Conservation (phyloP, 2,113 vertebrate species). For the Xiphias gladius region DNA sequence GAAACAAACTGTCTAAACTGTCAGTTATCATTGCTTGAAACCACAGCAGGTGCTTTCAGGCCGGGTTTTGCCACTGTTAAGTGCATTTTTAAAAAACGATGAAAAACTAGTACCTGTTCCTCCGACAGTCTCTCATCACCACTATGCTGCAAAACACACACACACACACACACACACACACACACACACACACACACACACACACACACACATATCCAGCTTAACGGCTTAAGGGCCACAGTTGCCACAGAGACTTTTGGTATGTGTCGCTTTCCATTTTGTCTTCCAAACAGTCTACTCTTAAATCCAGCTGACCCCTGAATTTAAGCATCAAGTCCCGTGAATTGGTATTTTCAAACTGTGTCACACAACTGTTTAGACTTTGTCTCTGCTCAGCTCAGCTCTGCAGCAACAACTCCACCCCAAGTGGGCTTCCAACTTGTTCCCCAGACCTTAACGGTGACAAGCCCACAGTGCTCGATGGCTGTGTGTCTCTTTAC, state of each 20-base stretch:
- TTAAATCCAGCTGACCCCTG: slow-evolving; percentile 49
- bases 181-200: slow-evolving; percentile 19
- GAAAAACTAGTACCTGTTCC: neutral
- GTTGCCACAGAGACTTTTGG: slow-evolving; percentile 39
- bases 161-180: slow-evolving; percentile 1
- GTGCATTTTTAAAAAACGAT: neutral
- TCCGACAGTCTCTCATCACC: neutral
- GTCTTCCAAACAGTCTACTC: slow-evolving; percentile 22
- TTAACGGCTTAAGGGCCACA: slow-evolving; percentile 39
- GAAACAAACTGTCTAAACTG: neutral
- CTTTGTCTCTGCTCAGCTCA: slow-evolving; percentile 8
- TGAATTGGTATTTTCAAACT: slow-evolving; percentile 32
- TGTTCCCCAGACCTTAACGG: slow-evolving; percentile 10
- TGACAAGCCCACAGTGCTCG: neutral
- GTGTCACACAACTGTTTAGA: slow-evolving; percentile 22
- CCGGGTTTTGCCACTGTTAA: neutral
- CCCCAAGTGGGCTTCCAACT: neutral
- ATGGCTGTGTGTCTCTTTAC: slow-evolving; percentile 7
- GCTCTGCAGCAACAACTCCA: slow-evolving; percentile 21
- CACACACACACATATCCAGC: slow-evolving; percentile 18
- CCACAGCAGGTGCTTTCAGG: neutral
- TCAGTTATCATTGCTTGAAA: too few relatives aligned
- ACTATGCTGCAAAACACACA: neutral
- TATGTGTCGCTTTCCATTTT: slow-evolving; percentile 53
- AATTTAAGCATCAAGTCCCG: slow-evolving; percentile 37